These are phyloP conservation scores for Nebria brevicollis DNA, from an alignment of 2,888 invertebrate genomes.

Conservation along the genomic window DNA sequence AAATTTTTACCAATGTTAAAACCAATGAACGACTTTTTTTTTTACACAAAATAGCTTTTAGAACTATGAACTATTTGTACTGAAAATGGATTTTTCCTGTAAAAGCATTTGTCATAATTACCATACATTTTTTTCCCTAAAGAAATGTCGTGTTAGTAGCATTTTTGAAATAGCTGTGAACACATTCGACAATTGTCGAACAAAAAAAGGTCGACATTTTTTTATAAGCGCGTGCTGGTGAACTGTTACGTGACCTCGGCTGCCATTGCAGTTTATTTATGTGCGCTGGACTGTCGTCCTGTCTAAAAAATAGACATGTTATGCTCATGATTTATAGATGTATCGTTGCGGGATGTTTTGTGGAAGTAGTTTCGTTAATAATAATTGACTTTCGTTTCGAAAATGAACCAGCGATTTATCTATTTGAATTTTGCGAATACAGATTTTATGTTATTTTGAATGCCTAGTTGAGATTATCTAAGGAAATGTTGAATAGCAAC, in stretches of 20 bases:
- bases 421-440: too few species aligned
- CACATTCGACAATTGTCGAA: constrained; percentile 17
- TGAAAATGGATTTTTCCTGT: neutral
- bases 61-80: neutral
- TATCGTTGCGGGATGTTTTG: constrained; percentile 9
- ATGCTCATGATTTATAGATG: constrained; percentile 22
- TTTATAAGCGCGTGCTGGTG: constrained; percentile 8
- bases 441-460: too few species aligned
- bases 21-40: neutral
- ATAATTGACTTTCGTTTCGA: constrained; percentile 12
- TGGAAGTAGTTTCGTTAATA: constrained; percentile 2
- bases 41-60: neutral
- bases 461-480: too few species aligned
- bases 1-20: too few species aligned
- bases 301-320: constrained; percentile 21
- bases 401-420: neutral
- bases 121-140: constrained; percentile 6
- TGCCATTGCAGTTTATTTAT: constrained; percentile 21
- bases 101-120: constrained; percentile 21
- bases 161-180: constrained; percentile 10
- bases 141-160: neutral
- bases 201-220: constrained; percentile 9
- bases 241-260: constrained; percentile 18
- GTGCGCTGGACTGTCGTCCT: constrained; percentile 12
- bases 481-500: too few species aligned